Base-by-base conservation (phyloP, 30 jellyfish, hydroid and myxozoan species). In the Pseudorhiza aurosa region DNA sequence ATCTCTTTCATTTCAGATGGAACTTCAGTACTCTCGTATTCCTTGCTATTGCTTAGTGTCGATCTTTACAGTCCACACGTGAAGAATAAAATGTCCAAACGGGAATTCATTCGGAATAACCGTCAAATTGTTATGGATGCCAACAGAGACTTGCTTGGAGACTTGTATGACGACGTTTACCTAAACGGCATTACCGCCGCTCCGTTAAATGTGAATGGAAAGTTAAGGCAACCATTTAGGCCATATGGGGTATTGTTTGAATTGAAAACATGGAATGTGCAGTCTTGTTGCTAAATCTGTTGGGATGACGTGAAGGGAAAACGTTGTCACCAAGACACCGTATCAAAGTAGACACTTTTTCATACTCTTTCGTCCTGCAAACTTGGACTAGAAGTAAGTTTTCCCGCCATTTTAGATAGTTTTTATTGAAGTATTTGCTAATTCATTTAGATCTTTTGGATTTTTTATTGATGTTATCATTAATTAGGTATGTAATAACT, bases 161-260 rank as follows among this genome's bases (percentile, higher is more conserved):
- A 94, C 68, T 82, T 94, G 47, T 94, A 94, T 58, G 99, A 94
- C 51, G 99, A 94, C 67, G 96, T 94, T 27, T 94, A 94, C 65
- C 83, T 94, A 19, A 87, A 87, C 71, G 99, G 99, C 7, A 87
- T 94, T 36, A 97, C 95, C 8, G 81, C 75, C 31, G 25, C 90
- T 29, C 74, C 83, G n/a, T 36, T 77, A 39, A 68, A 72, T 27
- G 83, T 76, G 40, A 82, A 77, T 62, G 59, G 63, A 65, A 80
- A 88, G 59, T 81, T 69, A 31, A 49, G 88, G 83, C 88, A 88
- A 26, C 95, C 88, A 18, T 85, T 85, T 72, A 70, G 99, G 69
- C 99, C 99, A 77, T 94, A 94, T 58, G 99, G 99, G 4, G 97
- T 95, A 65, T 50, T 94, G 18, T 94, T 94, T 77, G 99, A 94